Evolutionary conservation across 2,888 invertebrate genomes (phyloP), one percentile per base, ranked within the genome.

Genomic region (Hydroisotoma schaefferi): DNA sequence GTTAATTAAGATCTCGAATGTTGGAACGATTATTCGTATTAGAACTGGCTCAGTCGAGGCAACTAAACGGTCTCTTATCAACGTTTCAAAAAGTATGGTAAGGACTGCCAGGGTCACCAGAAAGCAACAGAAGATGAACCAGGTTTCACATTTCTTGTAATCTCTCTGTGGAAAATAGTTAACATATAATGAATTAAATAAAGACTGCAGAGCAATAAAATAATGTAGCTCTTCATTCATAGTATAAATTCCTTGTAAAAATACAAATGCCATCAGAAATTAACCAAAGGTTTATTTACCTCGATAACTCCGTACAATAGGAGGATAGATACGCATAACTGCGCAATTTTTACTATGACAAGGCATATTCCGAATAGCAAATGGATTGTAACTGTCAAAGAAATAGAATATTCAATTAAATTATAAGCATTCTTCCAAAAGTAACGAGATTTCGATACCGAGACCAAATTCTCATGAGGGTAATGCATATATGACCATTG

Each of bases 301-400:
- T 63, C 63, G 3, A 63, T 55, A 20, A 59, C 43, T 38, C 63
- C 63, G 29, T 63, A 63, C 5, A 63, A 38, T 12, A 63, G 53
- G 10, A 63, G 53, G 15, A 55, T 55, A 5, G 63, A 63, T 1
- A 57, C 57, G 23, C 63, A 57, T 10, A 63, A 40, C 33, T 63
- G 63, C 8, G 56, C 46, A 1, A 63, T 63, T 49, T 59, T 59
- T 15, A 55, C 28, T 20, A 63, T 63, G 10, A 63, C 63, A 2
- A 63, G 55, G 18, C 59, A 27, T 12, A 63, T 63, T 47, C 63
- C 59, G 55, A 63, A 63, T 51, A 63, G 52, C 28, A 63, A 56
- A 4, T 59, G 59, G 22, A 63, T 59, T n/a, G 63, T 57, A n/a
- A 63, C 63, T 63, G 56, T n/a, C 55, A 5, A 5, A 40, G n/a